Conservation (phyloP, 2,797 vertebrate genomes). For the Graptemys geographica region DNA sequence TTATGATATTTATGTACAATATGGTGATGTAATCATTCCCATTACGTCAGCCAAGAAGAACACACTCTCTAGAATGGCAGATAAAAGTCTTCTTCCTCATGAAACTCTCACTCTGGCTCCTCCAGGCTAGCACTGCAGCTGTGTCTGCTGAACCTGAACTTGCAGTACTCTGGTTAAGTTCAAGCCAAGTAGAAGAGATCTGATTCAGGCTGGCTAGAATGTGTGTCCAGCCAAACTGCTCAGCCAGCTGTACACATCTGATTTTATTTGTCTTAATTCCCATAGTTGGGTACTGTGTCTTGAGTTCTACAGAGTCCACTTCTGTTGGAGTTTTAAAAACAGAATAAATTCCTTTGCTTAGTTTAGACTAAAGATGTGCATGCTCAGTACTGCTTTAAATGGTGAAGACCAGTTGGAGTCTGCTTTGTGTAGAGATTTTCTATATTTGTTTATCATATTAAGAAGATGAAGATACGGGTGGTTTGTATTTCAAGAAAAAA, state of each 20-base stretch:
- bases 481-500: not conserved
- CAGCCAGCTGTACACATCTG: rapidly evolving
- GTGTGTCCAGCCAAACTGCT: rapidly evolving
- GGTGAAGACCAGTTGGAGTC: not conserved
- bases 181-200: not conserved
- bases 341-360: not conserved
- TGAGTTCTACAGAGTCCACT: not conserved
- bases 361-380: not conserved
- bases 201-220: not conserved
- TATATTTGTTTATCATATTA: not conserved
- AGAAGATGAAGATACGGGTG: not conserved
- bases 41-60: not conserved
- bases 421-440: not conserved
- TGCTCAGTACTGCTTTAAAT: not conserved
- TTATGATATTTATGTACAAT: not conserved
- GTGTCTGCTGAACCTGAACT: not conserved
- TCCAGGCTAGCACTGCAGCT: not conserved
- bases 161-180: not conserved
- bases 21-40: not conserved
- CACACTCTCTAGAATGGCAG: not conserved
- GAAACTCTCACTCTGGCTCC: not conserved
- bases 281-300: rapidly evolving
- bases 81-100: not conserved
- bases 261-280: not conserved
- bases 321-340: not conserved